Evolutionary conservation across 92 coral and sea anemone genomes (phyloP).

Genomic region (Bergia puertoricense): DNA sequence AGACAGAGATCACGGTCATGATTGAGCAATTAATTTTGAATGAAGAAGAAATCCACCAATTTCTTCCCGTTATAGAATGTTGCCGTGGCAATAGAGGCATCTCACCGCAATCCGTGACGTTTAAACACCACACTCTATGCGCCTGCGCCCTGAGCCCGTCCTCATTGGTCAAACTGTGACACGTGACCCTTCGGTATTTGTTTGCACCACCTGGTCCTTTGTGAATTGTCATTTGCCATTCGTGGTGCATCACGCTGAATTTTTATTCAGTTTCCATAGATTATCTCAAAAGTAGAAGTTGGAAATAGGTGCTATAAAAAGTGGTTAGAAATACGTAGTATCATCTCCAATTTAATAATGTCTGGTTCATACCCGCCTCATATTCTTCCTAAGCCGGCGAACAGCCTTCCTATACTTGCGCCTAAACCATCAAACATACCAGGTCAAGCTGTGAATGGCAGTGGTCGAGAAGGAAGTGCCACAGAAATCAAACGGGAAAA

Average conservation of each 20-base stretch:
- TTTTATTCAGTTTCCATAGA: conserved; percentile 89
- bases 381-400: conserved; percentile 83
- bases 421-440: conserved; percentile 76
- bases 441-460: conserved; percentile 80
- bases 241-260: conserved; percentile 85
- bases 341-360: conserved; percentile 84
- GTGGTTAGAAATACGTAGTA: conserved; percentile 59
- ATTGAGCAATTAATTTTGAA: conserved; percentile 4
- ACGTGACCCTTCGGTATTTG: conserved; percentile 88
- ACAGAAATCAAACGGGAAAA: conserved; percentile 60
- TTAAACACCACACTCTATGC: conserved; percentile 37
- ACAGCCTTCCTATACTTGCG: conserved; percentile 72
- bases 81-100: background rate
- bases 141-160: conserved; percentile 63
- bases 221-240: conserved; percentile 68
- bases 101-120: conserved; percentile 55
- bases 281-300: conserved; percentile 89
- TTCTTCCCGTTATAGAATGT: conserved; percentile 30
- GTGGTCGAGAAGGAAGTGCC: conserved; percentile 51
- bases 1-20: too few species aligned
- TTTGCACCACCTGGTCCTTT: conserved; percentile 98
- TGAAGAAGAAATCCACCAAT: conserved; percentile 11
- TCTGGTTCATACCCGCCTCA: conserved; percentile 86
- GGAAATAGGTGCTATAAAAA: conserved; percentile 74
- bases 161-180: conserved; percentile 75